Evolutionary conservation across 1,140 invertebrate species (phyloP).

Genomic region (Papilio polytes): DNA sequence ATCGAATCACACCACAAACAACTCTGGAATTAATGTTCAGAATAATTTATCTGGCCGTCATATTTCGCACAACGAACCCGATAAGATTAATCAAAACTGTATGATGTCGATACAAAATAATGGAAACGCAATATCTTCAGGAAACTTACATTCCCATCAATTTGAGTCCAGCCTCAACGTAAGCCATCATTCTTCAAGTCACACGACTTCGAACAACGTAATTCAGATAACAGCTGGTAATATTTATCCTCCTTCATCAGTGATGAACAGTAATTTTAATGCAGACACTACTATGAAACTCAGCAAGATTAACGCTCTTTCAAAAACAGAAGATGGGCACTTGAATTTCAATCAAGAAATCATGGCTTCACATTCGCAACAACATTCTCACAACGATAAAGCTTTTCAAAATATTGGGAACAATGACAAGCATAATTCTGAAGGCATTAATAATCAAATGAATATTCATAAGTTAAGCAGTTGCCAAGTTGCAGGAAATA

Average conservation of each 20-base stretch:
- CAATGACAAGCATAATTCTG: conserved; percentile 68
- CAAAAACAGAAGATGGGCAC: conserved; percentile 77
- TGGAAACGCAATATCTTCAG: conserved; percentile 56
- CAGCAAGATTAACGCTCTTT: conserved; percentile 78
- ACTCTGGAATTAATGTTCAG: conserved; percentile 62
- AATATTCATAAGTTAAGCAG: conserved; percentile 78
- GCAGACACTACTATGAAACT: conserved; percentile 77
- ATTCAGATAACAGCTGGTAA: conserved; percentile 80
- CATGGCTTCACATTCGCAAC: conserved; percentile 79
- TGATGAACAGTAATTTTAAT: conserved; percentile 73
- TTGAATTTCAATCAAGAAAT: conserved; percentile 80
- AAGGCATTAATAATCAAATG: conserved; percentile 66
- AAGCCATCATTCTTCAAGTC: conserved; percentile 67
- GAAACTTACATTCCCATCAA: conserved; percentile 68
- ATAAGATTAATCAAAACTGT: conserved; percentile 73
- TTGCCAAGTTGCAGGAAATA: conserved; percentile 73
- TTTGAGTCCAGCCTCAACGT: conserved; percentile 68
- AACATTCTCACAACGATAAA: conserved; percentile 75
- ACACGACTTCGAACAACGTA: conserved; percentile 72
- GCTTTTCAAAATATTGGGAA: conserved; percentile 74
- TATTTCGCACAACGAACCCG: conserved; percentile 63
- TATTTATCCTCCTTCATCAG: conserved; percentile 75
- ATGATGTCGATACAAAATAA: conserved; percentile 66
- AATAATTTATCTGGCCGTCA: conserved; percentile 62
- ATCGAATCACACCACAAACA: conserved; percentile 55